Base-by-base conservation (phyloP, 1,140 invertebrate species). In the Philopotamus ludificatus region DNA sequence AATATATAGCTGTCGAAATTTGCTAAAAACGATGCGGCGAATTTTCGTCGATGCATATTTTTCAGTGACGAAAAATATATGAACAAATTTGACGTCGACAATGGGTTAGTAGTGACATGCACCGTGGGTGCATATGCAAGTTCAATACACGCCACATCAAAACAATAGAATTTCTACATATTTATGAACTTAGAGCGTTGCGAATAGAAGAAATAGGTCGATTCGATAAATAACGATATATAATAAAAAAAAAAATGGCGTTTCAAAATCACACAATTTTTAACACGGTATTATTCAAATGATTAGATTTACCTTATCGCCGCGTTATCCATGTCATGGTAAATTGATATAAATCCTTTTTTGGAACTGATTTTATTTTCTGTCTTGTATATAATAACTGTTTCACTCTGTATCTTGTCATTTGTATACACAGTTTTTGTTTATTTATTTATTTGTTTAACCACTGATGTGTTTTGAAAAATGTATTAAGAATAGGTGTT, bases 121-220 rank as follows among this genome's bases (percentile, higher is more conserved):
- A 28, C 57, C 47, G 22, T 18, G 47, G 47, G 23, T 60, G 57
- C 57, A 60, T 60, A 60, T 22, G 44, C 57, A 60, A 60, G 57
- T 60, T 60, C 57, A 60, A 44, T 47, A 47, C 57, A 60, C 57
- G 42, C 42, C 42, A 60, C 42, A 47, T 60, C 42, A 60, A 60
- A 60, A 60, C 57, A 60, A 60, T 60, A 34, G 57, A 23, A 47
- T 60, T 60, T 60, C 57, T 47, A 60, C 57, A 60, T 60, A 47
- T 60, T 60, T 60, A 60, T 60, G 57, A 60, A 60, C 57, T 60
- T 47, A 42, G 44, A 49, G 47, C 57, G 44, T 15, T 44, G 21
- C 41, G 45, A n/a, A 23, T 12, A 22, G 10, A 16, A 47, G 21
- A 58, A 58, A 58, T 58, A 58, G 55, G 55, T 44, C 55, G 41